These are phyloP conservation scores for Nerophis lumbriciformis DNA, from an alignment of 2,113 vertebrate genomes.

Conservation along the genomic window DNA sequence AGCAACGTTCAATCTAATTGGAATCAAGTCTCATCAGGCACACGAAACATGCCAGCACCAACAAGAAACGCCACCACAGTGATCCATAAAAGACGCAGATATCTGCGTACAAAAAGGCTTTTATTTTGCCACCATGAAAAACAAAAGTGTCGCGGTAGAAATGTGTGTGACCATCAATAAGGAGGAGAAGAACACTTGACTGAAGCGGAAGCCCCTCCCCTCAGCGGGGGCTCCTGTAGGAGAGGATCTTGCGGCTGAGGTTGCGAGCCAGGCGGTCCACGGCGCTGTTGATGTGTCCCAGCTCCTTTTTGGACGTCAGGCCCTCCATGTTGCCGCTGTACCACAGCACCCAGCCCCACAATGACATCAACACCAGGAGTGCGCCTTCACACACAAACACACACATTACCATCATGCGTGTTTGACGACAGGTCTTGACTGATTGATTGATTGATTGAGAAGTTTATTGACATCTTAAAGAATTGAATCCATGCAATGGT, in stretches of 20 bases:
- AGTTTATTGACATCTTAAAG: no score
- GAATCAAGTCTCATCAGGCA: not conserved
- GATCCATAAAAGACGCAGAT: not conserved
- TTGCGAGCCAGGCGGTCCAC: slow-evolving; percentile 70
- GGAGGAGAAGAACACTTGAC: not conserved
- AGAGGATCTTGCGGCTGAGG: slow-evolving; percentile 69
- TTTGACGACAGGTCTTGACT: no score
- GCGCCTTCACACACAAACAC: slow-evolving; percentile 55
- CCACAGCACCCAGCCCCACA: slow-evolving; percentile 86
- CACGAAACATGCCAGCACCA: no score
- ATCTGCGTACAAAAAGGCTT: slow-evolving; percentile 13
- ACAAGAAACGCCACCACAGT: not conserved
- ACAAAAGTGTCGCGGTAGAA: slow-evolving; percentile 4
- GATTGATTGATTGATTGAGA: no score
- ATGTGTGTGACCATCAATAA: slow-evolving; percentile 14
- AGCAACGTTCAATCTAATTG: slow-evolving; percentile 18
- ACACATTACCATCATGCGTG: no score
- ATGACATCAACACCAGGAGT: slow-evolving; percentile 78
- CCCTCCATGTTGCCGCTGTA: slow-evolving; percentile 90
- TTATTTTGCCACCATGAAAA: slow-evolving; percentile 16
- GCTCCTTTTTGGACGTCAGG: slow-evolving; percentile 54
- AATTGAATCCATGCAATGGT: no score
- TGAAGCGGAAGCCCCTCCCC: not conserved
- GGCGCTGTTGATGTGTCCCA: slow-evolving; percentile 63
- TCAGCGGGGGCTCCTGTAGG: slow-evolving; percentile 34